Base-by-base conservation (phyloP, 2,888 invertebrate species). In the Apamea sordens region DNA sequence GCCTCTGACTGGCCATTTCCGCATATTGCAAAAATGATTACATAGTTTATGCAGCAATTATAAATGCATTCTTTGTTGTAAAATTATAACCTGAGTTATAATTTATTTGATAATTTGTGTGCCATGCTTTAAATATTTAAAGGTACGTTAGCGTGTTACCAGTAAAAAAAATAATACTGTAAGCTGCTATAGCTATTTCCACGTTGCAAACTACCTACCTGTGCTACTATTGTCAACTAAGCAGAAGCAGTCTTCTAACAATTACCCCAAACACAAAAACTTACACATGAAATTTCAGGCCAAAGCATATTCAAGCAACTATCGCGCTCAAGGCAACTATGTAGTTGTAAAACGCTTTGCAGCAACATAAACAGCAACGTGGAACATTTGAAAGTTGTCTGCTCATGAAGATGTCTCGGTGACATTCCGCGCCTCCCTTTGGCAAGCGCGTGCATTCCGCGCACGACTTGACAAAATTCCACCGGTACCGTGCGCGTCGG, bases 331-430 rank as follows among this genome's bases (percentile, higher is more conserved):
- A 71, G 76, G 71, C 79, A 84, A 86, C 76, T 84, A 89, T 78
- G 82, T 83, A 79, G 84, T 84, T 83, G 84, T 83, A 80, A 77
- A 87, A 72, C 69, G 80, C 72, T 83, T 82, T 82, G 81, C 82
- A 86, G 47, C 50, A 88, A 91, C 85, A 88, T 92, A 90, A 91
- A 92, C 92, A 92, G 90, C 87, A 89, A 90, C 83, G 89, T 85
- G 81, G 85, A 89, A 90, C 92, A 92, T 94, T 94, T 90, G 90
- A 92, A 93, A 94, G 92, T 93, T 92, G 93, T 93, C 90, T 89
- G 90, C 64, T 84, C 93, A 95, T 95, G 95, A 95, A 96, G 96
- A 96, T 94, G 94, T 96, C 92, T 93, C 91, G 92, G 94, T 90
- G 91, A 92, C 93, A 95, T 96, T 94, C 95, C 94, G 64, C 85